phyloP scores from a whole-genome alignment of 2,888 invertebrate genomes.

The Coelogynopora nodosa region DNA sequence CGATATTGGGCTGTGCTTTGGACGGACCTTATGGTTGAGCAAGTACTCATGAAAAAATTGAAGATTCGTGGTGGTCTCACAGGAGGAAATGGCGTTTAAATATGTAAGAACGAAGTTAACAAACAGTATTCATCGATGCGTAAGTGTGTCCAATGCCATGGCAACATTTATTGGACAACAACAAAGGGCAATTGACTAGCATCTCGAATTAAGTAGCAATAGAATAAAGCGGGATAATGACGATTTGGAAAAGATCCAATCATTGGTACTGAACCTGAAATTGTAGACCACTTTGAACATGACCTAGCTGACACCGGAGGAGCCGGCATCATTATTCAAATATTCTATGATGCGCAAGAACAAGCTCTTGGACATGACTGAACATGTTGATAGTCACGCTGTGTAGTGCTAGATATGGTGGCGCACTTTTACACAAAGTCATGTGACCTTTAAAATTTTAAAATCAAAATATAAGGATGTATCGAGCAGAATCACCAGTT shows the following conservation, averaged over 20 bases:
- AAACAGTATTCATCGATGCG: neutral
- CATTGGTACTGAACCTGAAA: neutral
- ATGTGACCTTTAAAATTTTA: neutral
- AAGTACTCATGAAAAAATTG: neutral
- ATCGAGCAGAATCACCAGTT: too few species aligned
- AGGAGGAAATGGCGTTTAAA: neutral
- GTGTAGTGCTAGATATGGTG: neutral
- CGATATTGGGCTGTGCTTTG: constrained; percentile 42
- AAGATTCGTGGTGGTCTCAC: neutral
- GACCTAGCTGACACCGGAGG: neutral
- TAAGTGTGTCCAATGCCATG: neutral
- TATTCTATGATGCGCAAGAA: constrained; percentile 24
- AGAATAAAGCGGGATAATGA: neutral
- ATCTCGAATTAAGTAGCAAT: neutral
- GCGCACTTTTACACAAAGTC: neutral
- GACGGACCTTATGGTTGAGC: neutral
- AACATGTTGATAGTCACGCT: neutral
- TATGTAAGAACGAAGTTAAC: neutral
- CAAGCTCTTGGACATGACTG: constrained; percentile 18
- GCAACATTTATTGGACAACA: neutral
- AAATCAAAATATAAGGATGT: neutral
- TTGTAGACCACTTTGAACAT: constrained; percentile 17
- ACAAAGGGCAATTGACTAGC: neutral
- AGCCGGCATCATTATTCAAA: constrained; percentile 7
- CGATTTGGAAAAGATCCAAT: neutral